Evolutionary conservation across 2,113 vertebrate species (phyloP).

Genomic region (Chitala chitala): DNA sequence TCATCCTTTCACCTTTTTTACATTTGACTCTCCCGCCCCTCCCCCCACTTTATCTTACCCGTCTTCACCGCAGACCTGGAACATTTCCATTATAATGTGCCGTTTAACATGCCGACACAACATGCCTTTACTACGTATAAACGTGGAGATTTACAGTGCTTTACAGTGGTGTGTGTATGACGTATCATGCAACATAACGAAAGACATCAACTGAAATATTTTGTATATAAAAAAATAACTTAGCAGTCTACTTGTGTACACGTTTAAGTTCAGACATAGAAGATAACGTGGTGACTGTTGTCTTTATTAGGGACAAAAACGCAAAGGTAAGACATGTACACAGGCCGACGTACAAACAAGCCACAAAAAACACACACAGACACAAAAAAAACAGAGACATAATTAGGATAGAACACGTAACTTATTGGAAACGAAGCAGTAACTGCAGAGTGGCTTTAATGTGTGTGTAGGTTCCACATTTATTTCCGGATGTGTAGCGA

Average conservation of each 20-base stretch:
- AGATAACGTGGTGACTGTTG: neutral
- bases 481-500: neutral
- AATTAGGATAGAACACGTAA: neutral
- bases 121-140: neutral
- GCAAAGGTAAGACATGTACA: constrained; percentile 7
- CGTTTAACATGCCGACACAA: neutral
- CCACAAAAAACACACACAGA: neutral
- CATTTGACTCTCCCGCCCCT: neutral
- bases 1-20: neutral
- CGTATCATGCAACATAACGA: neutral
- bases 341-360: neutral
- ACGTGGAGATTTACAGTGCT: neutral
- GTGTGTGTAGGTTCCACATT: constrained; percentile 3
- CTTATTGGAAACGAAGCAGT: neutral
- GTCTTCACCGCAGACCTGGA: neutral
- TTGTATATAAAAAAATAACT: neutral
- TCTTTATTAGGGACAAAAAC: constrained; percentile 21
- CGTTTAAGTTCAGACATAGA: constrained; percentile 10
- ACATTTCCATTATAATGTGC: neutral
- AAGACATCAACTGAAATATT: constrained; percentile 4
- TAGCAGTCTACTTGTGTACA: neutral
- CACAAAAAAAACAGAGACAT: neutral
- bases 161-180: neutral
- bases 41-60: constrained; percentile 7
- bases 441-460: constrained; percentile 13